Base-by-base conservation (phyloP, 2,797 vertebrate genomes). In the Coccyzus lansbergi region DNA sequence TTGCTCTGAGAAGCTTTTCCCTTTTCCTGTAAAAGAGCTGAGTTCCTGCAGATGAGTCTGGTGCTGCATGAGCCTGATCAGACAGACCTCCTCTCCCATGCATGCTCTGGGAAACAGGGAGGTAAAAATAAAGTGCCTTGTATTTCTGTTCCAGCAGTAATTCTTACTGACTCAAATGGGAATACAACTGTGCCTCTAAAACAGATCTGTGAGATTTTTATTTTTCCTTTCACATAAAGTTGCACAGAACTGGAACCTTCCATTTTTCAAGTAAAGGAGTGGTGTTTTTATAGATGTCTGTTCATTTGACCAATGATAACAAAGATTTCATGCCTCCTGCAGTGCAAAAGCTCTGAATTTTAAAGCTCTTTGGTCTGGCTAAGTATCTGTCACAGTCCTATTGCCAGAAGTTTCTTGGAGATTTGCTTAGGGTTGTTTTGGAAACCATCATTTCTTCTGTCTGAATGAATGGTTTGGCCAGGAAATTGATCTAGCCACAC, bases 381-480 rank as follows among this genome's bases (percentile, higher is more conserved):
- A 49, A 83, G 25, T 85, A 44, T 86, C 62, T 91, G 55, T 87
- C 79, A 40, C 82, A 83, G 59, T 53, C 67, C 17, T 86, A 15
- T 81, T 94, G 92, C 95, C 95, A 95, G 74, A 86, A 81, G 34
- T 92, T 95, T 94, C 87, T 95, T 79, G 70, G 84, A 96, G 95
- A 22, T 92, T 94, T 87, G 38, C 87, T 93, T 48, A 49, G 91
- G 76, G 83, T 89, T 81, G 92, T 93, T 92, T 94, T 91, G 91
- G 87, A 93, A 96, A 95, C 93, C 72, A 33, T 91, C 18, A 83
- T 90, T 95, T 93, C 79, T 95, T 77, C 92, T 89, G 65, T 69
- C 94, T 92, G 86, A 91, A 94, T 95, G 93, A 94, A 75, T 83
- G 89, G 92, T 93, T 96, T 95, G 96, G 92, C 89, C 92, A 86